These are phyloP conservation scores for Lampropteryx suffumata DNA, from an alignment of 2,888 invertebrate species.

Conservation along the genomic window DNA sequence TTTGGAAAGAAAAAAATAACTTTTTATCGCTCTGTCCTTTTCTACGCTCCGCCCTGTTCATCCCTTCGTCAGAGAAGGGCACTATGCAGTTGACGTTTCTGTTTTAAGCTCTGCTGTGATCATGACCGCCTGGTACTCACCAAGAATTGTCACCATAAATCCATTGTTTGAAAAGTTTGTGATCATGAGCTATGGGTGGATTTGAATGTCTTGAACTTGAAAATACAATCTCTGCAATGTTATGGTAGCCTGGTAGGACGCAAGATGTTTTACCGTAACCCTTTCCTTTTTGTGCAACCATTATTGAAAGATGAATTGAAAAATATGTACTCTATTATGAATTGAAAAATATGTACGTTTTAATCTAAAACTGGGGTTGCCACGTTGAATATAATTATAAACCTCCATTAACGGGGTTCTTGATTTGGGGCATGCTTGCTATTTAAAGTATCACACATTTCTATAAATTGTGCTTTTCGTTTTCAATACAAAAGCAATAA, in stretches of 20 bases:
- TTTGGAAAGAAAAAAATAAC: conserved; percentile 31
- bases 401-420: conserved; percentile 41
- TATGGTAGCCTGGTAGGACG: conserved; percentile 20
- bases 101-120: conserved; percentile 15
- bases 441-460: too few relatives aligned
- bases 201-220: neutral
- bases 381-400: conserved; percentile 44
- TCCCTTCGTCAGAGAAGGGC: conserved; percentile 13
- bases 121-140: conserved; percentile 29
- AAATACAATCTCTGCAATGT: neutral
- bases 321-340: too few relatives aligned
- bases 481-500: too few relatives aligned
- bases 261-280: conserved; percentile 14
- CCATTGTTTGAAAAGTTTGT: conserved; percentile 28
- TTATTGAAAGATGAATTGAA: conserved; percentile 16
- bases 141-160: conserved; percentile 33
- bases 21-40: conserved; percentile 30
- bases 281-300: conserved; percentile 2
- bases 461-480: too few relatives aligned
- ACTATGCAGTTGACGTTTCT: conserved; percentile 10
- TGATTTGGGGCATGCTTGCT: neutral
- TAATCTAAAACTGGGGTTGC: conserved; percentile 14
- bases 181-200: too few relatives aligned
- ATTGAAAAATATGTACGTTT: neutral
- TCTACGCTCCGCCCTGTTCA: conserved; percentile 30